Conservation (phyloP, 1,140 invertebrate species). For the Caenorhabditis brenneri region DNA sequence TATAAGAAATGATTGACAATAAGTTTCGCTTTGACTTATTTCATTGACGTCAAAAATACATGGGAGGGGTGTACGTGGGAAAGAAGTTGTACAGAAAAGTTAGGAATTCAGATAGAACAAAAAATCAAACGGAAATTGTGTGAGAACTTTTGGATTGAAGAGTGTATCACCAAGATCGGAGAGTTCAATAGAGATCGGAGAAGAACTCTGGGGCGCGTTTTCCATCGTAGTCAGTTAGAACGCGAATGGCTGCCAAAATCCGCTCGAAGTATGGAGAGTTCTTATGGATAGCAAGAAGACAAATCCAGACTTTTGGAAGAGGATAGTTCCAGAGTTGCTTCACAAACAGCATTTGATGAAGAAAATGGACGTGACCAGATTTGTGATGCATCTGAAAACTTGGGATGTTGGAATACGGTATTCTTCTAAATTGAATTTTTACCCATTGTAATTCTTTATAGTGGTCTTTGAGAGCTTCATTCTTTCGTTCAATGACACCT, state of each 20-base stretch:
- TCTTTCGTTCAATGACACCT: neutral
- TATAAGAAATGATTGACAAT: too few relatives aligned
- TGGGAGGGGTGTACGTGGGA: too few relatives aligned
- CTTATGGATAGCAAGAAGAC: neutral
- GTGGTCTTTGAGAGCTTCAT: neutral
- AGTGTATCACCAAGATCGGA: too few relatives aligned
- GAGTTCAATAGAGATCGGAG: neutral
- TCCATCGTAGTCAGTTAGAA: constrained; percentile 11
- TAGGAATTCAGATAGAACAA: too few relatives aligned
- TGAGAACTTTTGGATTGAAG: too few relatives aligned
- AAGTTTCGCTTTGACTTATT: too few relatives aligned
- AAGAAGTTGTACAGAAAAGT: too few relatives aligned
- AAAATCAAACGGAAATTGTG: too few relatives aligned
- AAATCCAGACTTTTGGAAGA: neutral
- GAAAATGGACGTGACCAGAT: neutral
- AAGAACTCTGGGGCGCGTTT: neutral
- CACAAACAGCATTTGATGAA: neutral
- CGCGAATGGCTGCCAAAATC: neutral
- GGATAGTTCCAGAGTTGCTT: neutral
- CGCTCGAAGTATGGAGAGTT: neutral
- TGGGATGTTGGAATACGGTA: neutral
- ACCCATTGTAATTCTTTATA: neutral
- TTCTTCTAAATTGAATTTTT: neutral
- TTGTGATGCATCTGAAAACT: neutral
- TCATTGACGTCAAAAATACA: neutral